A percentile compares a stretch with the other conserved stretches of the same genome.
Conservation (phyloP, 1,140 invertebrate species). For the Dermatophagoides farinae region DNA sequence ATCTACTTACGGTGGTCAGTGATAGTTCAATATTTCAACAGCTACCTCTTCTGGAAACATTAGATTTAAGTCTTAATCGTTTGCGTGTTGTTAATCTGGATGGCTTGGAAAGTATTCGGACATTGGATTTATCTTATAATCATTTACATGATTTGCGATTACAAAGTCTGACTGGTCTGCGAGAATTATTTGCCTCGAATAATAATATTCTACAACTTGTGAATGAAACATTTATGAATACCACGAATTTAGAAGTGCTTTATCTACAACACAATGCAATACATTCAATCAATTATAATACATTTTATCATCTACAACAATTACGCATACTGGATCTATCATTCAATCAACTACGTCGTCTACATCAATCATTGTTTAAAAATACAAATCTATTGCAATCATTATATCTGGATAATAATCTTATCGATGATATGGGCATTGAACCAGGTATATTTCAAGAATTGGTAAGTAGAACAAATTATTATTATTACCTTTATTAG, state of each 20-base stretch:
- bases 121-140: slow-evolving; percentile 66
- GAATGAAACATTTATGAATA: slow-evolving; percentile 54
- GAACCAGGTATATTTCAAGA: slow-evolving; percentile 54
- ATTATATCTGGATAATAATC: slow-evolving; percentile 73
- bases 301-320: slow-evolving; percentile 46
- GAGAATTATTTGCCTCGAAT: slow-evolving; percentile 62
- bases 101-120: slow-evolving; percentile 46
- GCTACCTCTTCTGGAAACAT: slow-evolving; percentile 47
- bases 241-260: slow-evolving; percentile 49
- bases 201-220: slow-evolving; percentile 71
- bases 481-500: not conserved
- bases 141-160: slow-evolving; percentile 64
- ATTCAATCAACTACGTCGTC: slow-evolving; percentile 55
- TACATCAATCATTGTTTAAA: slow-evolving; percentile 49
- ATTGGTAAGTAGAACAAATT: slow-evolving; percentile 26
- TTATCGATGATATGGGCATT: slow-evolving; percentile 44
- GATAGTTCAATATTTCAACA: slow-evolving; percentile 51
- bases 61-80: slow-evolving; percentile 70
- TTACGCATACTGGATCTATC: slow-evolving; percentile 61
- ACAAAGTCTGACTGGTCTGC: slow-evolving; percentile 46
- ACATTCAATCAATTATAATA: slow-evolving; percentile 43
- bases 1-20: slow-evolving; percentile 46
- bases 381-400: slow-evolving; percentile 50
- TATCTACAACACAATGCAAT: slow-evolving; percentile 73
- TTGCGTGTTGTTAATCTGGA: slow-evolving; percentile 42